Evolutionary conservation across 2,113 vertebrate genomes (phyloP), one percentile per base, ranked within the genome.

Genomic region (Ochotona princeps): DNA sequence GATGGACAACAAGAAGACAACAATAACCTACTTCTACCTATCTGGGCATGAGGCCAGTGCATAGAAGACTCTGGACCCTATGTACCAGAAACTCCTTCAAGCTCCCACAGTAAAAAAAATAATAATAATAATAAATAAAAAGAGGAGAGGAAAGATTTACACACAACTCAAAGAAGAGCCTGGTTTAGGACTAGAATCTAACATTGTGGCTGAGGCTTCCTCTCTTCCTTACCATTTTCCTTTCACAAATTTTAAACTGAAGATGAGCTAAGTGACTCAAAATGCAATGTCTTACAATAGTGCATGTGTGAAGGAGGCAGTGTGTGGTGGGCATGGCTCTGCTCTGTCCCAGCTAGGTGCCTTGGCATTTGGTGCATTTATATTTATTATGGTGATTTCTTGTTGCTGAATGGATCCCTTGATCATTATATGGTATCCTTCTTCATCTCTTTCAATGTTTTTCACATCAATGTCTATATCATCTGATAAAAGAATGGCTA

Each of bases 121-220:
- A n/a, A n/a, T n/a, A n/a, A n/a, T n/a, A n/a, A n/a, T n/a, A n/a
- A 49, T 12, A 54, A 65, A 44, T 44, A 44, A 4, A 44, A 6
- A 44, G 38, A 60, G 63, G 38, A 60, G 63, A 57, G 63, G 20
- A 32, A 21, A 10, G 23, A 11, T 23, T n/a, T 7, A 23, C 25
- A 51, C 28, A n/a, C 20, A 30, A 1, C 49, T 21, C 6, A 6
- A 23, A 35, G 1, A 7, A 21, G n/a, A 44, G 8, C 26, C 12
- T 3, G 60, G n/a, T 2, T 3, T 1, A 30, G 21, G 51, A 7
- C 8, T 2, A 51, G 47, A 30, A 60, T 1, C 30, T 13, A 7
- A 1, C 13, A 0, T 5, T 0, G 32, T 18, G 8, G 72, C 65
- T 28, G 12, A 4, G 32, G 2, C 2, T 4, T 44, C 32, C 30